Conservation (phyloP, 2,113 vertebrate species). For the Bostrychus sinensis region DNA sequence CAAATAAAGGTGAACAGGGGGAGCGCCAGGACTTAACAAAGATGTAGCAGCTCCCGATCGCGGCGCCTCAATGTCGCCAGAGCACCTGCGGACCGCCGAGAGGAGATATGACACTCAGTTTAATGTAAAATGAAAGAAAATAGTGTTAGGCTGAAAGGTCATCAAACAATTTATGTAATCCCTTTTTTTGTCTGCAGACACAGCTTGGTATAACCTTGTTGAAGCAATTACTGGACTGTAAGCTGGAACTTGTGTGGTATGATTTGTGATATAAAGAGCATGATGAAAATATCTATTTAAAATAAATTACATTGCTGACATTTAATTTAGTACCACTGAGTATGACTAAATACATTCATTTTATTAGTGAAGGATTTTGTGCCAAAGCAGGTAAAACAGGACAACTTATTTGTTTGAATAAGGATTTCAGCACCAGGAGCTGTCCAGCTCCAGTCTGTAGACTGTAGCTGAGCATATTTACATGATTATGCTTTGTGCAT, state of each 20-base stretch:
- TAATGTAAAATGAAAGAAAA: conserved; percentile 45
- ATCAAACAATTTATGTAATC: conserved; percentile 45
- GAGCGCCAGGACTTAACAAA: conserved; percentile 58
- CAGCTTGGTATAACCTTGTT: conserved; percentile 18
- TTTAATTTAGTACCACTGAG: background rate
- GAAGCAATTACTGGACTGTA: background rate
- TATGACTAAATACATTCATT: background rate
- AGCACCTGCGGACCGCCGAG: conserved; percentile 34
- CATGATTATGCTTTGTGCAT: too few species aligned
- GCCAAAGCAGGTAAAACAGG: background rate
- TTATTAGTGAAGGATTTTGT: background rate
- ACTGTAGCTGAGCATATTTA: too few species aligned
- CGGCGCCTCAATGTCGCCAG: conserved; percentile 26
- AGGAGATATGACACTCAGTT: conserved; percentile 43
- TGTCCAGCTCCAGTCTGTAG: background rate
- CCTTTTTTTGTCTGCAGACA: conserved; percentile 11
- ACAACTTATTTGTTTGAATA: background rate
- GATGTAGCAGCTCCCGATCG: conserved; percentile 58
- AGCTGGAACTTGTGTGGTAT: background rate
- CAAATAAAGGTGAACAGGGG: conserved; percentile 71
- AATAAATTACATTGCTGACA: background rate
- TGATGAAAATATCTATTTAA: background rate
- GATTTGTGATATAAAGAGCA: background rate
- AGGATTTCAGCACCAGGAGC: conserved; percentile 29
- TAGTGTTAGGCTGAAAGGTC: conserved; percentile 23